Base-by-base conservation (phyloP, 2,888 invertebrate species). In the Lasioglossum figueresi region DNA sequence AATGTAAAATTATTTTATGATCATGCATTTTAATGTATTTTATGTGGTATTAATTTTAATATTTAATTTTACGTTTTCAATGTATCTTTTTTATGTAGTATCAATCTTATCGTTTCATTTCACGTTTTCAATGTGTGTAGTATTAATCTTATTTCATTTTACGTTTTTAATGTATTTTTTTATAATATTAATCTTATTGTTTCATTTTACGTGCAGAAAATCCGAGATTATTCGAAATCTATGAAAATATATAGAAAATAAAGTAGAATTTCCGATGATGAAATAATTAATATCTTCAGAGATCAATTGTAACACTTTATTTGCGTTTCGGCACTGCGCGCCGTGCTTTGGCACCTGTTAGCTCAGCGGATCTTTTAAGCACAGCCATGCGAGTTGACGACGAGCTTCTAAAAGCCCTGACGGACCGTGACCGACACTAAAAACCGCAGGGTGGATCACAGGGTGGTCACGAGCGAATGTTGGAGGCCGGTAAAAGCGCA, bases 401-500 rank as follows among this genome's bases (percentile, higher is more conserved):
- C 31, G 45, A 31, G 34, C 19, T 48, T 34, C 23, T 66, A 19
- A 37, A 34, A 66, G 66, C 66, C 6, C 34, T 19, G 34, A 1
- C 31, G 34, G 66, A 14, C 34, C 66, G 66, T 23, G 66, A 19
- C 19, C 34, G 66, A 4, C 3, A 66, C 34, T 66, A 66, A 66
- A 66, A 66, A 66, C 66, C 66, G 34, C 34, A 23, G 34, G 23
- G 34, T 34, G 66, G 66, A 10, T 4, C 34, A 4, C 34, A 4
- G 31, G 34, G 19, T 19, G 66, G 34, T 34, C 10, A 23, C 63
- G 63, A 68, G n/a, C 12, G 34, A 4, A 12, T n/a, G 19, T 34
- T 43, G 52, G 81, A 76, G 43, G 34, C 16, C 6, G 40, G 31
- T 71, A 23, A 80, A 66, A 68, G 27, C 37, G 80, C 86, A 84